phyloP scores from a whole-genome alignment of 2,113 vertebrate genomes.

The Tor tambroides region DNA sequence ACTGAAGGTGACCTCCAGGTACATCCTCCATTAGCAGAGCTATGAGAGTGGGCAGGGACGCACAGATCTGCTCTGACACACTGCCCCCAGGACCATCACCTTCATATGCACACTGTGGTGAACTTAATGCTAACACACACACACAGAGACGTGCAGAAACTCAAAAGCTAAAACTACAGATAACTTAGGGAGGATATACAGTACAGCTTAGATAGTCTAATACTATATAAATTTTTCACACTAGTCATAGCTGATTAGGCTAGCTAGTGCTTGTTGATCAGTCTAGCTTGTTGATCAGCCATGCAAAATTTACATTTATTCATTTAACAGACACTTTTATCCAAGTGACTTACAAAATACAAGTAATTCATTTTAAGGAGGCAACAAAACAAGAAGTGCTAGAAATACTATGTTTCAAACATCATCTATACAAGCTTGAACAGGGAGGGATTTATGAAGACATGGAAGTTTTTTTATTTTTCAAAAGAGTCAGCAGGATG shows the following conservation, averaged over 20 bases:
- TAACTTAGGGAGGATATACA: background rate
- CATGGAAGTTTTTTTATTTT: too few relatives aligned
- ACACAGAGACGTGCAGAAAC: background rate
- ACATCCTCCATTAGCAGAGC: slow-evolving; percentile 40
- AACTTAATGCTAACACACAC: slow-evolving; percentile 7
- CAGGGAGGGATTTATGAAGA: too few relatives aligned
- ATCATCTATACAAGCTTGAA: too few relatives aligned
- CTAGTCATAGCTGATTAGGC: background rate
- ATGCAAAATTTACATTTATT: background rate
- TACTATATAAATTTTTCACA: background rate
- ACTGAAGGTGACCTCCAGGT: slow-evolving; percentile 28
- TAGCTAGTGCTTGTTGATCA: background rate
- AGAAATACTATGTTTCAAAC: background rate
- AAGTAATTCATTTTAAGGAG: background rate
- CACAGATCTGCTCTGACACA: slow-evolving; percentile 28
- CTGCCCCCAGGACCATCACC: slow-evolving; percentile 13
- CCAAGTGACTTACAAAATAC: too few relatives aligned
- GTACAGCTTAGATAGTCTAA: background rate
- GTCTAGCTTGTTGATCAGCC: background rate
- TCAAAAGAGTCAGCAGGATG: too few relatives aligned
- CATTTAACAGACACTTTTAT: background rate
- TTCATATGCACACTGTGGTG: background rate
- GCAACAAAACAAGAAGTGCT: background rate
- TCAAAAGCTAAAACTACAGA: background rate
- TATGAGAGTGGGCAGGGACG: slow-evolving; percentile 18